Conservation (phyloP, 2,113 vertebrate species). For the Hiodon alosoides region DNA sequence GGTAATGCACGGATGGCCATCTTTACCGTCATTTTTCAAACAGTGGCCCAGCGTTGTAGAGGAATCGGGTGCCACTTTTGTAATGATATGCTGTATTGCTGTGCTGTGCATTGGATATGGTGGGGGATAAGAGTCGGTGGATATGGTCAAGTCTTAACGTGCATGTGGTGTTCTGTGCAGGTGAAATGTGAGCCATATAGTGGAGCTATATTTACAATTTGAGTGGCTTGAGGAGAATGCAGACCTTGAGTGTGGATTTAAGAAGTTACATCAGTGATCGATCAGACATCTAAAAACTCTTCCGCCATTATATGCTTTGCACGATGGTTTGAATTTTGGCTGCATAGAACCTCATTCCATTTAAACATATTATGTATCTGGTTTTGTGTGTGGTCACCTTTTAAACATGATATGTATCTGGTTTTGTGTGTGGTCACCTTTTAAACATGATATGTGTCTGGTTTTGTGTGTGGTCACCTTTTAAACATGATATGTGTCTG, state of each 20-base stretch:
- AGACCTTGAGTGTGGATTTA: slow-evolving; percentile 10
- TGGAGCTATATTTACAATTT: neutral
- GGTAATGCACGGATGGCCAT: neutral
- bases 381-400: neutral
- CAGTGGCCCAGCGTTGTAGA: too few species aligned
- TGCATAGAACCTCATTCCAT: neutral
- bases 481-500: neutral
- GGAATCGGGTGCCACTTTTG: neutral
- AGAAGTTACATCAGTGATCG: neutral
- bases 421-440: neutral
- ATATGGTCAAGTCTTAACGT: neutral
- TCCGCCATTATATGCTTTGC: neutral
- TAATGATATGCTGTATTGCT: neutral
- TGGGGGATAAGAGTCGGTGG: neutral
- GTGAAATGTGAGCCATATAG: neutral
- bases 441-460: neutral
- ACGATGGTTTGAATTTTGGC: neutral
- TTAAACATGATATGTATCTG: neutral
- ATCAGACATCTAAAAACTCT: neutral
- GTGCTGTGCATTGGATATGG: neutral
- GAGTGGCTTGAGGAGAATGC: neutral
- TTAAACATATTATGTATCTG: neutral
- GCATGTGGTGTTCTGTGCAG: neutral
- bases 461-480: neutral
- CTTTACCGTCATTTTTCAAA: too few species aligned